These are phyloP conservation scores for Psittacula echo DNA, from an alignment of 2,797 vertebrate species.

Conservation along the genomic window DNA sequence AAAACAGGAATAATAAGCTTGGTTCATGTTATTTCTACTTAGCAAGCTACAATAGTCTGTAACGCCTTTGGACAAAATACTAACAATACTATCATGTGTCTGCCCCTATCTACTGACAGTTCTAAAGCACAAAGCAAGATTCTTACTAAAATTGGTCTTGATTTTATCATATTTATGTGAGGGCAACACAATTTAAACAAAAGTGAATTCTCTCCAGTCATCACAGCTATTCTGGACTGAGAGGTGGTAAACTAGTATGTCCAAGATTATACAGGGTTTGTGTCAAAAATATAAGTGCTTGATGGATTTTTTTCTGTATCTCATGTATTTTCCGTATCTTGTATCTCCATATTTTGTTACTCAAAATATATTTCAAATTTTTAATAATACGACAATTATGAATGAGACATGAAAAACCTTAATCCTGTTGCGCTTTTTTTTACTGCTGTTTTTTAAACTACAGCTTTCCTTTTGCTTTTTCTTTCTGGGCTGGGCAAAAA, in stretches of 20 bases:
- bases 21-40: not conserved
- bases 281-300: not conserved
- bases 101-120: not conserved
- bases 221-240: not conserved
- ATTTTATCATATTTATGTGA: not conserved
- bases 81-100: not conserved
- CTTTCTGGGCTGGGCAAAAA: not conserved
- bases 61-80: not conserved
- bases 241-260: not conserved
- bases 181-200: not conserved
- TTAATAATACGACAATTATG: not conserved
- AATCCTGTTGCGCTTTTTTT: not conserved
- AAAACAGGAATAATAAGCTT: conserved; percentile 13
- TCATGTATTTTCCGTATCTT: not conserved
- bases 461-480: not conserved
- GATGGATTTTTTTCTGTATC: not conserved
- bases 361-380: not conserved
- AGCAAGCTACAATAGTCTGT: not conserved
- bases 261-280: not conserved
- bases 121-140: not conserved
- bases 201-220: not conserved
- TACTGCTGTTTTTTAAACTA: not conserved
- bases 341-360: not conserved
- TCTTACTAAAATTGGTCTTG: not conserved
- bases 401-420: not conserved